These are phyloP conservation scores for Pogoniulus pusillus DNA, from an alignment of 2,797 vertebrate species.

Conservation along the genomic window DNA sequence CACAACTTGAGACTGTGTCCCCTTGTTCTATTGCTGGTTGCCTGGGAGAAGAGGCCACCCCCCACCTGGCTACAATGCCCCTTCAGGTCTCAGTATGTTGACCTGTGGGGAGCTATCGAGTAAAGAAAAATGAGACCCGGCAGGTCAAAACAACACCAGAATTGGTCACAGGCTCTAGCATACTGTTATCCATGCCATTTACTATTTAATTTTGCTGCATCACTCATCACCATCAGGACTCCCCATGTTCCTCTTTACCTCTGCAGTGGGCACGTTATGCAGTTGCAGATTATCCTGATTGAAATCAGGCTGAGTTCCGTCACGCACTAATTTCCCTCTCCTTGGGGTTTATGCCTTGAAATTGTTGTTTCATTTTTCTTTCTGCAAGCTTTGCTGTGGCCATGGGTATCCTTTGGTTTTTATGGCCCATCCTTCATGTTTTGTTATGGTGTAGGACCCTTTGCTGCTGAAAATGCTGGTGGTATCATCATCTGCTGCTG, in stretches of 20 bases:
- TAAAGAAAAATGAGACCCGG: not conserved
- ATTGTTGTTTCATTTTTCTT: not conserved
- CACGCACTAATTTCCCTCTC: not conserved
- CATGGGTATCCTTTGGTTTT: not conserved
- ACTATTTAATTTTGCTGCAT: not conserved
- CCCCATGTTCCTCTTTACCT: not conserved
- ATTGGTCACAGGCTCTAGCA: not conserved
- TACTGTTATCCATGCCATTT: not conserved
- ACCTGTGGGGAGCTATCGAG: not conserved
- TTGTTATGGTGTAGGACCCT: not conserved
- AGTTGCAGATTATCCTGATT: not conserved
- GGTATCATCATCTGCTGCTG: accelerated
- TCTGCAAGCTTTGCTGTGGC: not conserved
- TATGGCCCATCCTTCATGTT: accelerated
- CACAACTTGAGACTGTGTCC: too few relatives aligned
- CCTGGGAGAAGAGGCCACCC: too few relatives aligned
- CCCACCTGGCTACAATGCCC: too few relatives aligned
- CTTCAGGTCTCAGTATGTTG: not conserved
- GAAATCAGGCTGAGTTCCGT: not conserved
- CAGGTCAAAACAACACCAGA: not conserved
- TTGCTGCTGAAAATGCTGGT: not conserved
- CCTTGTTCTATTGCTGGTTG: too few relatives aligned
- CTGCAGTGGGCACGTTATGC: not conserved
- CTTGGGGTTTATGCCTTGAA: not conserved
- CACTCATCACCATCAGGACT: not conserved